Conservation (phyloP, 2,797 vertebrate species). For the Orestias chungarensis region DNA sequence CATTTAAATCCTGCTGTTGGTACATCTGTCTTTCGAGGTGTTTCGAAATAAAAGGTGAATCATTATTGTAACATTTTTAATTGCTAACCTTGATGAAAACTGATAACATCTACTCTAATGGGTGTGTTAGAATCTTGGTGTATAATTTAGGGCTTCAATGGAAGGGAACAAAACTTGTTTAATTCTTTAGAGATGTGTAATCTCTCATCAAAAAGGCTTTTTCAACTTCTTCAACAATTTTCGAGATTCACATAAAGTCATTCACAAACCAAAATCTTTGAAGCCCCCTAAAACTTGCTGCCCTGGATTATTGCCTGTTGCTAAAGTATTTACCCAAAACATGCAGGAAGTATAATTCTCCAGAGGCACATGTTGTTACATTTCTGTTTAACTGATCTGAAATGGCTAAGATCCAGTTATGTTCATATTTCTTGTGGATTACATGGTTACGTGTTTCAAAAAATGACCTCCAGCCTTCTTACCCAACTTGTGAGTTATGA, state of each 20-base stretch:
- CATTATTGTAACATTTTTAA: no score
- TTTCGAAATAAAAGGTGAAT: no score
- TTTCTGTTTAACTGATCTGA: not conserved
- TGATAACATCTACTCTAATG: no score
- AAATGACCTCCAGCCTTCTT: slow-evolving; percentile 14
- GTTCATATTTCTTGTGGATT: no score
- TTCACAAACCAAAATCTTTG: not conserved
- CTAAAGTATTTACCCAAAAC: not conserved
- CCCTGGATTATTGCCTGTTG: not conserved
- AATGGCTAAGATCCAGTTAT: not conserved
- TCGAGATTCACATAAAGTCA: not conserved
- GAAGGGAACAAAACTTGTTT: not conserved
- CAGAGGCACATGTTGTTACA: not conserved
- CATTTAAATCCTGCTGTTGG: no score
- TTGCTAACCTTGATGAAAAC: no score
- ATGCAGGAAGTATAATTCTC: not conserved
- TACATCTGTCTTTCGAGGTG: no score
- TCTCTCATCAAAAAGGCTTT: not conserved
- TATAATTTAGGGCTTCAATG: no score
- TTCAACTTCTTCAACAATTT: not conserved
- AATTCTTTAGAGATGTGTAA: not conserved
- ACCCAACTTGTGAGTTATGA: not conserved
- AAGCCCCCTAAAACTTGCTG: not conserved
- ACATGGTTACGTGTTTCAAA: no score
- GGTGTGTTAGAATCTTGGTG: no score